Evolutionary conservation across 2,797 vertebrate species (phyloP), one percentile per base, ranked within the genome.

Genomic region (Lepidocolaptes lacrymiger): DNA sequence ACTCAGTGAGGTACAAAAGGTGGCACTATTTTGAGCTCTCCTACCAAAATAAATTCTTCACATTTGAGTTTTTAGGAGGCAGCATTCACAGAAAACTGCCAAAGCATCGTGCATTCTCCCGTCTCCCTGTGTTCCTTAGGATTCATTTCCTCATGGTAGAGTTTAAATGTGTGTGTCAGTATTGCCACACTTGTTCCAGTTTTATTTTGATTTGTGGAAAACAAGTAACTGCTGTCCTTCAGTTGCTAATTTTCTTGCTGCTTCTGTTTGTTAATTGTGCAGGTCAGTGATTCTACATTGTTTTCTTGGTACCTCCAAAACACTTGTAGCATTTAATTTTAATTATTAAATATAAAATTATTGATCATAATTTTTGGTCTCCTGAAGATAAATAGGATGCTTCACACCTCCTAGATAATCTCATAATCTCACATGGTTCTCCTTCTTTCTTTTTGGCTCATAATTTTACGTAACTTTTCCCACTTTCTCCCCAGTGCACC

Each of bases 131-230:
- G 32, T 56, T 85, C 8, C 39, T 63, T 48, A 39, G 64, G 48
- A 69, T 81, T 66, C 1, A 7, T 73, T 87, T 90, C 7, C 11
- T 41, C 7, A 3, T 54, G 44, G 20, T 67, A 44, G 54, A 1
- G 6, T 82, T 87, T 63, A 71, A 67, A 61, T 80, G 21, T 0
- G 0, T 21, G 7, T 24, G 13, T 46, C 8, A 10, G 18, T 89
- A 15, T 54, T 75, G n/a, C 19, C 0, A 0, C 34, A 61, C 12
- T 83, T 82, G 9, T 54, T 63, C 7, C 28, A 30, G 6, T 1
- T n/a, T 89, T 85, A 13, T 73, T 72, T n/a, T 64, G 30, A 18
- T 75, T 61, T 81, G 49, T 72, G n/a, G 54, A 66, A 73, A 73
- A 72, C 12, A 24, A 0, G 1, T 54, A 39, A 17, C 15, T 48